A percentile compares a stretch with the other conserved stretches of the same genome.
Conservation (phyloP, 2,113 vertebrate genomes). For the Tinamus guttatus region DNA sequence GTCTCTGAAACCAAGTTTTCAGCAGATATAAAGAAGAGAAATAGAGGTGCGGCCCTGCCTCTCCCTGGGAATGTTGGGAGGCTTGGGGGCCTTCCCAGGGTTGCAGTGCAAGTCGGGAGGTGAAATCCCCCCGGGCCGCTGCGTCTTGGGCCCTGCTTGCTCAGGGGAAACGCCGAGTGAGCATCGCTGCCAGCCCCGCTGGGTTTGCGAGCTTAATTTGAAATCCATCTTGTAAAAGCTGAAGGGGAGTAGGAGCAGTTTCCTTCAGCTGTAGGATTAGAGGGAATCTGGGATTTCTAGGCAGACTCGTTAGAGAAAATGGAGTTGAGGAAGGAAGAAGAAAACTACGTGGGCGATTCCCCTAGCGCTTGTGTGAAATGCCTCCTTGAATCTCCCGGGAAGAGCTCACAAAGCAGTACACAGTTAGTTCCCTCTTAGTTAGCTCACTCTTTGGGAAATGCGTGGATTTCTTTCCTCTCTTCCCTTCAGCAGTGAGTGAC, state of each 20-base stretch:
- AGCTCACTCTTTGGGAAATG: neutral
- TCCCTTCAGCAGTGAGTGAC: neutral
- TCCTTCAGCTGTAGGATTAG: neutral
- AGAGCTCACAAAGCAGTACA: neutral
- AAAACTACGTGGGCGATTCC: neutral
- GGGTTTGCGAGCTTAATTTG: neutral
- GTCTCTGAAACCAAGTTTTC: neutral
- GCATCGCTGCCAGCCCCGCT: neutral
- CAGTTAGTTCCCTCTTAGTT: neutral
- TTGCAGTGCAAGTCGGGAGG: rapidly evolving
- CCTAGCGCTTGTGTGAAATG: neutral
- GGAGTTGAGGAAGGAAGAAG: neutral
- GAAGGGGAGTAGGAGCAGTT: neutral
- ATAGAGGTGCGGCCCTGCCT: neutral
- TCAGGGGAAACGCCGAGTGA: neutral
- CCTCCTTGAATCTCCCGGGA: neutral
- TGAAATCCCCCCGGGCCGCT: neutral
- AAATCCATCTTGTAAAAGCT: neutral
- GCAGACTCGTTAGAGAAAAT: neutral
- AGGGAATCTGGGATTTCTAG: neutral
- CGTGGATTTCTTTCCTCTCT: neutral
- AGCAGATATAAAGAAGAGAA: neutral
- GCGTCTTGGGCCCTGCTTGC: rapidly evolving
- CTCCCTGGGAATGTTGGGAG: neutral
- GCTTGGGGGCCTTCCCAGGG: neutral